Conservation (phyloP, 53 echinoderm and acorn worm genomes). For the Patiria pectinifera region DNA sequence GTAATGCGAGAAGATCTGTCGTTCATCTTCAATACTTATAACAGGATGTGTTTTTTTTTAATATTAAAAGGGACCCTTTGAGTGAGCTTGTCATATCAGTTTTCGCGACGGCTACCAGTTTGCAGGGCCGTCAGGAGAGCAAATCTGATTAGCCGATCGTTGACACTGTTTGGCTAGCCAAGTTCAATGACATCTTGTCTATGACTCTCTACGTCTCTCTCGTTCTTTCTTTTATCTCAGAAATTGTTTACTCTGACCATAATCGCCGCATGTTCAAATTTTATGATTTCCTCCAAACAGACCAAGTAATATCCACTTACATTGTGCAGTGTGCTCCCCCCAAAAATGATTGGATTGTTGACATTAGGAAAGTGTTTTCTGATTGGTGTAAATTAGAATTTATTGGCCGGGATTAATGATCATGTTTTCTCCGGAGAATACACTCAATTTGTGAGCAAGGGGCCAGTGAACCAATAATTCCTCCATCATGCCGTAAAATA, state of each 20-base stretch:
- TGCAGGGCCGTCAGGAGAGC: neutral
- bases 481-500: too few species aligned
- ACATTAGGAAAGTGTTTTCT: conserved; percentile 8
- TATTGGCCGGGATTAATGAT: conserved; percentile 25
- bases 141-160: conserved; percentile 45
- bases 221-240: neutral
- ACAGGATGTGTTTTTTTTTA: conserved; percentile 28
- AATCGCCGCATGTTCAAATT: conserved; percentile 40
- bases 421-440: conserved; percentile 22
- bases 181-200: conserved; percentile 54
- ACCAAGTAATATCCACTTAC: conserved; percentile 39
- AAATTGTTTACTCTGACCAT: conserved; percentile 46
- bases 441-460: conserved; percentile 10
- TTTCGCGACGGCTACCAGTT: conserved; percentile 36
- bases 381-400: conserved; percentile 38
- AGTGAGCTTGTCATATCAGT: conserved; percentile 37
- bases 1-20: conserved; percentile 36
- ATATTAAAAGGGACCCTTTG: conserved; percentile 3
- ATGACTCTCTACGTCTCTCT: too few species aligned
- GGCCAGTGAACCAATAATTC: neutral
- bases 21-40: conserved; percentile 41
- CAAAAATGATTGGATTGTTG: conserved; percentile 30
- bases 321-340: neutral
- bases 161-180: conserved; percentile 31
- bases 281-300: neutral